A percentile compares a stretch with the other conserved stretches of the same genome.
These are phyloP conservation scores for Pandemis corylana DNA, from an alignment of 2,888 invertebrate genomes.

Conservation along the genomic window DNA sequence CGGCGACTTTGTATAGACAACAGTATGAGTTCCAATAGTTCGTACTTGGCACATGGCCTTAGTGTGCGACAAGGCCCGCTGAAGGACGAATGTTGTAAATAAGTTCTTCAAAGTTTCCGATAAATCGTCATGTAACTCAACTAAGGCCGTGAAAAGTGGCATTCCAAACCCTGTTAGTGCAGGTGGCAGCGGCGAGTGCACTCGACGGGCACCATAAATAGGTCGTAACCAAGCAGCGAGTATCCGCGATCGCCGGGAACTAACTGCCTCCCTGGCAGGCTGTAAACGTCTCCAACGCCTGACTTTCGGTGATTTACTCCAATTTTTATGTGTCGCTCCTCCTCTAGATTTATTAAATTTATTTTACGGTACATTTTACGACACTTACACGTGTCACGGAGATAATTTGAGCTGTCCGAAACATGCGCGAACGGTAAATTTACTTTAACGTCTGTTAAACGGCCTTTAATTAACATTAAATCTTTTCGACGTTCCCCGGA, in stretches of 20 bases:
- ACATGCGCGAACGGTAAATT: constrained; percentile 50
- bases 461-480: not conserved
- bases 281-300: constrained; percentile 82
- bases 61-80: no score
- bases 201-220: constrained; percentile 56
- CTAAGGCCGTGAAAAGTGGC: not conserved
- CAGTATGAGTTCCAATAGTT: no score
- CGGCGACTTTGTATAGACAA: no score
- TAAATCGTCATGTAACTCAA: not conserved
- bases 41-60: no score
- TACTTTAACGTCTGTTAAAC: constrained; percentile 24
- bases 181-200: constrained; percentile 38
- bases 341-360: constrained; percentile 68
- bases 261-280: constrained; percentile 78
- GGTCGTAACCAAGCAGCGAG: constrained; percentile 70
- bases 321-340: constrained; percentile 81
- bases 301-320: constrained; percentile 83
- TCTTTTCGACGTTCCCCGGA: not conserved
- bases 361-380: constrained; percentile 80
- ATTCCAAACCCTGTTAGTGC: constrained; percentile 35
- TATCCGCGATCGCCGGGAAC: constrained; percentile 64
- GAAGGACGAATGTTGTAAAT: not conserved
- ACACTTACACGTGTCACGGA: constrained; percentile 73
- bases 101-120: not conserved
- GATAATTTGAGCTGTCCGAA: constrained; percentile 63